Evolutionary conservation across 2,888 invertebrate genomes (phyloP).

Genomic region (Euclidia mi): DNA sequence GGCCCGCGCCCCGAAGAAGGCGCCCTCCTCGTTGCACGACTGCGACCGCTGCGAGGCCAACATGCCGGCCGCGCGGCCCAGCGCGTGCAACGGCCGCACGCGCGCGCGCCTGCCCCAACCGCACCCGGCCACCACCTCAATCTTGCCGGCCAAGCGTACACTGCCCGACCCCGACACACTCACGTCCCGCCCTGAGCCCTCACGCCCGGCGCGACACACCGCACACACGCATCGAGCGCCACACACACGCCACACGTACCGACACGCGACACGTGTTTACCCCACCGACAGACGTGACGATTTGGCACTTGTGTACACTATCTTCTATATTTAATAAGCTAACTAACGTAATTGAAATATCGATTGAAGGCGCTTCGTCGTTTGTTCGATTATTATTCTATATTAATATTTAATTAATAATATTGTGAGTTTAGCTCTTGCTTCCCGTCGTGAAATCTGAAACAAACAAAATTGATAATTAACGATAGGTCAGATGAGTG

Average conservation of each 20-base stretch:
- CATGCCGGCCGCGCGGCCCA: slow-evolving; percentile 87
- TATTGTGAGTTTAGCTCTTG: slow-evolving; percentile 64
- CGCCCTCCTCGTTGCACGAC: slow-evolving; percentile 89
- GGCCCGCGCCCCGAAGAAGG: slow-evolving; percentile 89
- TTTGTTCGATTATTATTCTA: slow-evolving; percentile 69
- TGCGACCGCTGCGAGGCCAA: slow-evolving; percentile 88
- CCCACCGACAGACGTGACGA: slow-evolving; percentile 14
- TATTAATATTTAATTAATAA: slow-evolving; percentile 60
- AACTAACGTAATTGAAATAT: slow-evolving; percentile 77
- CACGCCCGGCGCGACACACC: slow-evolving; percentile 37
- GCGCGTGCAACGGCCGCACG: slow-evolving; percentile 87
- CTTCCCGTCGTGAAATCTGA: slow-evolving; percentile 76
- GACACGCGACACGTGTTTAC: slow-evolving; percentile 32
- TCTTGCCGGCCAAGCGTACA: slow-evolving; percentile 77
- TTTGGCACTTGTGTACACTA: slow-evolving; percentile 76
- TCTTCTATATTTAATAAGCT: slow-evolving; percentile 62
- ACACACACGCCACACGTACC: slow-evolving; percentile 27
- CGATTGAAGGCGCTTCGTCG: slow-evolving; percentile 85
- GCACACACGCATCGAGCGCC: slow-evolving; percentile 58
- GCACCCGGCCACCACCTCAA: slow-evolving; percentile 88
- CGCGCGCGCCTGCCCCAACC: slow-evolving; percentile 89
- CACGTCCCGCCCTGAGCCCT: slow-evolving; percentile 59
- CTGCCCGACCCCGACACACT: slow-evolving; percentile 57
- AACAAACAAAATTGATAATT: slow-evolving; percentile 78
- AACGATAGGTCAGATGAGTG: slow-evolving; percentile 59